Conservation (phyloP, 2,888 invertebrate species). For the Oscheius sp. region DNA sequence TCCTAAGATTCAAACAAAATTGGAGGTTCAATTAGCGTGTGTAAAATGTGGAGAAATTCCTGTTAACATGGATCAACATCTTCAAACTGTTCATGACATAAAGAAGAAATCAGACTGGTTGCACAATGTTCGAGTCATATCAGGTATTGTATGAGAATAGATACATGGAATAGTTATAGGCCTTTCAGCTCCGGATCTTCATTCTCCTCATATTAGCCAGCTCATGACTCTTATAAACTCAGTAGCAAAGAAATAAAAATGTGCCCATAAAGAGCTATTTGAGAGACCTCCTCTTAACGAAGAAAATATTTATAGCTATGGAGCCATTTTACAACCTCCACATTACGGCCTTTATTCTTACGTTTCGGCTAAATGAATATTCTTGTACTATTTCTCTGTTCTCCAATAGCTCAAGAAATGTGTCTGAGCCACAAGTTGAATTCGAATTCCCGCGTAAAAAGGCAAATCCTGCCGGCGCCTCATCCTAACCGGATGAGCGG, state of each 20-base stretch:
- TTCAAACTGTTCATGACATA: neutral
- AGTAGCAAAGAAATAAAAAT: conserved; percentile 1
- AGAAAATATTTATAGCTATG: no score
- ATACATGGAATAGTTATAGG: neutral
- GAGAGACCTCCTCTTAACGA: no score
- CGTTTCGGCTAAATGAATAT: no score
- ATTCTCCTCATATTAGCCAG: conserved; percentile 18
- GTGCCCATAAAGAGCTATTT: no score
- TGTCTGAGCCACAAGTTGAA: no score
- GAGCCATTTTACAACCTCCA: no score
- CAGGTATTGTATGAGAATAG: neutral
- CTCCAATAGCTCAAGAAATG: no score
- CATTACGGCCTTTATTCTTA: no score
- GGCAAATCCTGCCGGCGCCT: no score
- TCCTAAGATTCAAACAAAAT: neutral
- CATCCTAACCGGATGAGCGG: no score
- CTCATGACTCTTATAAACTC: conserved; percentile 22
- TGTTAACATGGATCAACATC: conserved; percentile 20
- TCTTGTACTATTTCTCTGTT: no score
- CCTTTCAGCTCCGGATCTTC: neutral
- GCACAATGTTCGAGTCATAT: conserved; percentile 10
- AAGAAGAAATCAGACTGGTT: conserved; percentile 15
- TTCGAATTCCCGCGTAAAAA: no score
- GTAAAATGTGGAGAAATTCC: conserved; percentile 22
- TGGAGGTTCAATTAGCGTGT: conserved; percentile 4